phyloP scores from a whole-genome alignment of 1,140 invertebrate genomes.

The Rhagoletis pomonella region DNA sequence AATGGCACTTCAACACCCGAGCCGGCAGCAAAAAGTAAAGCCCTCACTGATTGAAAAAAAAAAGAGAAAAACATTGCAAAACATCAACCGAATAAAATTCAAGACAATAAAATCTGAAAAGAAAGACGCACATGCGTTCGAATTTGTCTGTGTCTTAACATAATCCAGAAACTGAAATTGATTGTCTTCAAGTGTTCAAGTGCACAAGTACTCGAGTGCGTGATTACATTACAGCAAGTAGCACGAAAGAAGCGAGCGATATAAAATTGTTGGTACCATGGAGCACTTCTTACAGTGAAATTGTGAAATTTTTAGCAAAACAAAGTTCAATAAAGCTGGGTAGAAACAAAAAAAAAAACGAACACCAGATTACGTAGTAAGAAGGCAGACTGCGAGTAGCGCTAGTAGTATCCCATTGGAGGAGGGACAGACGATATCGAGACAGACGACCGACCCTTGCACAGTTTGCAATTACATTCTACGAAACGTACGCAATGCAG shows the following conservation, averaged over 20 bases:
- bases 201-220: constrained; percentile 6
- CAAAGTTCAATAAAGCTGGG: not conserved
- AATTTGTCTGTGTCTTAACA: not conserved
- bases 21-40: not conserved
- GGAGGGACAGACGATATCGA: not conserved
- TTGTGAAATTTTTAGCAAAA: constrained; percentile 44
- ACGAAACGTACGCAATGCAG: constrained; percentile 3
- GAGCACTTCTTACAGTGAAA: constrained; percentile 38
- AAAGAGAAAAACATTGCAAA: not conserved
- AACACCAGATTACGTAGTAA: not conserved
- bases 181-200: constrained; percentile 41
- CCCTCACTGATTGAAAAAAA: not conserved
- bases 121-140: not conserved
- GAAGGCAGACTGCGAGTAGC: not conserved
- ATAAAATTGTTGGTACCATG: not conserved
- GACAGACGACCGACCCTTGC: not conserved
- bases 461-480: constrained; percentile 47
- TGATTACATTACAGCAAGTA: not conserved
- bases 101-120: constrained; percentile 15
- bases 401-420: not conserved
- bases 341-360: not conserved
- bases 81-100: not conserved
- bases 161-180: constrained; percentile 33
- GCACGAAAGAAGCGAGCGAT: not conserved
- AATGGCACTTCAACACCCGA: not conserved